Conservation (phyloP, 2,113 vertebrate genomes). For the Hemichromis elongatus region DNA sequence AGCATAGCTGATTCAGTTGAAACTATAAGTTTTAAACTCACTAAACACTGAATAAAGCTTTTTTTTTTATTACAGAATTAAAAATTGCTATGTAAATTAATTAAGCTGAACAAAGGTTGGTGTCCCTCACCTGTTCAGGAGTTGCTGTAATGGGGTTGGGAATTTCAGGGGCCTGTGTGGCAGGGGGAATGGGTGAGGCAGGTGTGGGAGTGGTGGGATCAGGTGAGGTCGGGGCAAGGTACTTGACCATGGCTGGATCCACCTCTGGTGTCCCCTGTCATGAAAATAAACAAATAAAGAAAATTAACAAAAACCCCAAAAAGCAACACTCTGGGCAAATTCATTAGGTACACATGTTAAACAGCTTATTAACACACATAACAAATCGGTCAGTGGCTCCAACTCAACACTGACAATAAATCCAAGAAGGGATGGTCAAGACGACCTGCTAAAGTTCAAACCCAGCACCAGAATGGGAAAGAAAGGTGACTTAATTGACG, state of each 20-base stretch:
- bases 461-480: neutral
- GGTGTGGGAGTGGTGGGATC: slow-evolving; percentile 23
- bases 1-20: neutral
- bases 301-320: neutral
- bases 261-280: slow-evolving; percentile 89
- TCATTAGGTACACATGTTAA: neutral
- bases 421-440: neutral
- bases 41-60: neutral
- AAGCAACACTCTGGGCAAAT: neutral
- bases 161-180: slow-evolving; percentile 46
- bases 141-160: slow-evolving; percentile 85
- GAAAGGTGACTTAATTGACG: neutral
- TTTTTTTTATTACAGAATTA: neutral
- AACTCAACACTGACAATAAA: neutral
- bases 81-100: neutral
- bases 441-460: neutral
- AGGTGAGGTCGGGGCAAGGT: slow-evolving; percentile 68
- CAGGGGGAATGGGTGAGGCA: neutral
- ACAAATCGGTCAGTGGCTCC: neutral
- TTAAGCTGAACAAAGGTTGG: neutral
- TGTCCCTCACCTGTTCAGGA: slow-evolving; percentile 84
- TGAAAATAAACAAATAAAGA: neutral
- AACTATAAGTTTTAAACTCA: neutral
- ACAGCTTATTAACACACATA: neutral
- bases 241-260: slow-evolving; percentile 87